Base-by-base conservation (phyloP, 2,113 vertebrate genomes). In the Plecturocebus donacophilus region DNA sequence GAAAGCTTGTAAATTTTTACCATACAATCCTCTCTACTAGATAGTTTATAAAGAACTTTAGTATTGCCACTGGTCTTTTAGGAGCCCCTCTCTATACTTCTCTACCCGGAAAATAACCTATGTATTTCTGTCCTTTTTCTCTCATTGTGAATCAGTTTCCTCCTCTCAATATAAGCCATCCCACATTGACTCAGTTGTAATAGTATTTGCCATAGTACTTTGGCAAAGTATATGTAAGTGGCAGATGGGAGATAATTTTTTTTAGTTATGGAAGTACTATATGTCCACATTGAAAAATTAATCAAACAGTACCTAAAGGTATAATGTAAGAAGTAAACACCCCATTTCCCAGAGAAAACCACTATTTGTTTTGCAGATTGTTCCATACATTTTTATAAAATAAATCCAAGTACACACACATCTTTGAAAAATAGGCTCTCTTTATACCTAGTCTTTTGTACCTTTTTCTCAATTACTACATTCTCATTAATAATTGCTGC, bases 381-480 rank as follows among this genome's bases (percentile, higher is more conserved):
- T 66, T 66, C 32, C 52, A 90, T 23, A 85, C 17, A 93, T 79
- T 79, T 90, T 64, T 73, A 86, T 64, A 70, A 71, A n/a, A 49
- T 40, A 88, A 76, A 93, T 52, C n/a, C 45, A 87, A 95, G 64
- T 81, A 86, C 9, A 79, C 14, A 58, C 25, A 77, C 4, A 64
- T 27, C 21, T 91, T 68, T 81, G 81, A 87, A 87, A 56, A 93
- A 86, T 21, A 75, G 56, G n/a, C 38, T 56, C n/a, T 95, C 84
- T 61, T 5, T 35, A 81, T 54, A 83, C 40, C 23, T 45, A 52
- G 8, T 83, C 27, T 75, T 86, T 77, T 89, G 13, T 75, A 73
- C 25, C 9, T n/a, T 84, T 91, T 45, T 61, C 71, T 73, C 23
- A 71, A 94, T 87, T 40, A 40, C 52, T 66, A 70, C 35, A 92